A percentile compares a stretch with the other conserved stretches of the same genome.
These are phyloP conservation scores for Mycalesis mineus DNA, from an alignment of 2,888 invertebrate genomes.

Conservation along the genomic window DNA sequence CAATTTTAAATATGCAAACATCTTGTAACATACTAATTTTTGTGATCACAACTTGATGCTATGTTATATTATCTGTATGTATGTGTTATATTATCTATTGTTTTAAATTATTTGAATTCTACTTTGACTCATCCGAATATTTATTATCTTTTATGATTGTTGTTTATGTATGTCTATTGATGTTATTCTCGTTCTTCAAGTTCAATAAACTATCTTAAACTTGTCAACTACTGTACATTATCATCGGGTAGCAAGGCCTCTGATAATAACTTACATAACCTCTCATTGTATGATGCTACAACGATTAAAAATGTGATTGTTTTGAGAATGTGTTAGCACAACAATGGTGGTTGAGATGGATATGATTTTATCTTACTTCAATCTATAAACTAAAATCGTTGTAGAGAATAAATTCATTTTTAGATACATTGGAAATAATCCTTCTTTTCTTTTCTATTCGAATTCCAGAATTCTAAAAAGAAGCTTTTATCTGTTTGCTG, in stretches of 20 bases:
- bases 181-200: constrained; percentile 4
- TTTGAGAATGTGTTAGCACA: constrained; percentile 17
- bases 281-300: constrained; percentile 25
- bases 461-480: no score
- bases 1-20: no score
- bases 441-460: not conserved
- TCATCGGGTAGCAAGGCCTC: constrained; percentile 25
- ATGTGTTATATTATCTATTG: no score
- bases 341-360: constrained; percentile 29
- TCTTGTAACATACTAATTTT: no score
- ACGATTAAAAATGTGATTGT: constrained; percentile 22
- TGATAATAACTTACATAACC: constrained; percentile 28
- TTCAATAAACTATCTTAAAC: constrained; percentile 23
- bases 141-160: no score
- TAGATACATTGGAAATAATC: not conserved
- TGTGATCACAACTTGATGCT: no score
- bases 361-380: constrained; percentile 39
- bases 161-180: constrained; percentile 6
- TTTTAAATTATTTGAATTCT: no score
- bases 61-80: no score
- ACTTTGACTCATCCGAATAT: no score
- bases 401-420: not conserved
- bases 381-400: constrained; percentile 28
- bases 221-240: constrained; percentile 21
- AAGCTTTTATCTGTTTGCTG: no score